Evolutionary conservation across 2,113 vertebrate species (phyloP).

Genomic region (Archilochus colubris): DNA sequence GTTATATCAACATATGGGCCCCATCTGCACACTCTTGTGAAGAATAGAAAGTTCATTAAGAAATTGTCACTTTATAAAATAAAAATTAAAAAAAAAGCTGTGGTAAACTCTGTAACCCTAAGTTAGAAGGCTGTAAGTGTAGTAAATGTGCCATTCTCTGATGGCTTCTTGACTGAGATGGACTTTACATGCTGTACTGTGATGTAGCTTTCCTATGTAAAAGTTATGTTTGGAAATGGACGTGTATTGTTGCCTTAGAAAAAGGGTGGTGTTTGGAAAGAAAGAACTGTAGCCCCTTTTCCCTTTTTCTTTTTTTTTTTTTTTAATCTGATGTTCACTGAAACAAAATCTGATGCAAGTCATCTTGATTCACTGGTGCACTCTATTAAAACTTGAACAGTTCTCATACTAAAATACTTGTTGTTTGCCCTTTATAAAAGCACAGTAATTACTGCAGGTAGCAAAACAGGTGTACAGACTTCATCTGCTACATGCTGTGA

Average conservation of each 20-base stretch:
- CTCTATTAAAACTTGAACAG: slow-evolving; percentile 88
- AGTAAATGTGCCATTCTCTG: slow-evolving; percentile 61
- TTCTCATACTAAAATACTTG: slow-evolving; percentile 80
- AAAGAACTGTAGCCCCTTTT: slow-evolving; percentile 73
- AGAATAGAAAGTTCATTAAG: slow-evolving; percentile 73
- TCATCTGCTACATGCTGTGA: not conserved
- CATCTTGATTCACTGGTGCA: slow-evolving; percentile 86
- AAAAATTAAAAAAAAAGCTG: slow-evolving; percentile 68
- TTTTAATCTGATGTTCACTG: slow-evolving; percentile 73
- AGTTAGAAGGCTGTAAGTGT: slow-evolving; percentile 61
- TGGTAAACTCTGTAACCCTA: slow-evolving; percentile 73
- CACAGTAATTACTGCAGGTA: not conserved
- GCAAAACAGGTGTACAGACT: not conserved
- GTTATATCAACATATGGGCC: slow-evolving; percentile 77
- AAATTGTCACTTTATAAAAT: slow-evolving; percentile 65
- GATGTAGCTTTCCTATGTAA: slow-evolving; percentile 82
- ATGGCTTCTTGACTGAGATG: slow-evolving; percentile 71
- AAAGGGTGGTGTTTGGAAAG: slow-evolving; percentile 77
- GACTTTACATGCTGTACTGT: slow-evolving; percentile 78
- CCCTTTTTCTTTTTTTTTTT: slow-evolving; percentile 3
- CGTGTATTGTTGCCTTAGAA: slow-evolving; percentile 84
- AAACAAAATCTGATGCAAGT: slow-evolving; percentile 78
- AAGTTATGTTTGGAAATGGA: slow-evolving; percentile 78
- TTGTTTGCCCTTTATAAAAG: slow-evolving; percentile 70
- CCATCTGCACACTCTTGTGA: slow-evolving; percentile 77